Base-by-base conservation (phyloP, 2,888 invertebrate species). In the Heliconius sara region DNA sequence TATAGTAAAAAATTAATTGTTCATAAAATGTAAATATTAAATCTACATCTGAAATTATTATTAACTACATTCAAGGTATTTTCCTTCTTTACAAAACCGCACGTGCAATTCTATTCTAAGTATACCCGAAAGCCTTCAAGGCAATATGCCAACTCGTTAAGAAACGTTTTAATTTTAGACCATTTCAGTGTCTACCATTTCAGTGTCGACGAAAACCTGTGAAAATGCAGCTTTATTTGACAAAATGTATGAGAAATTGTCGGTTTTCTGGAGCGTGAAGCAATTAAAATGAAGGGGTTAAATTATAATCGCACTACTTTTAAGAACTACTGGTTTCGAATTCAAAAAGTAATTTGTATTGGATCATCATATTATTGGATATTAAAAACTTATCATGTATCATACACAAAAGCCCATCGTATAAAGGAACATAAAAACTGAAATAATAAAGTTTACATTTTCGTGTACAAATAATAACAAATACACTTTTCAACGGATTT, bases 71-170 rank as follows among this genome's bases (percentile, higher is more conserved):
- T 34, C 5, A 39, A 68, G 1, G 34, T 68, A 34, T 4, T 43
- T 22, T 3, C 19, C 19, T 52, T 52, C 25, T 25, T 70, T 25
- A 70, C 39, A 70, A 47, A 47, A 25, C 70, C n/a, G 43, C 52
- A 27, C 65, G 65, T 57, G 57, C 39, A 16, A 39, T 39, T 73
- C 60, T n/a, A 73, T 27, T 66, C 39, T 25, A 52, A 66, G 34
- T 67, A 27, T 73, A 57, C 72, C 67, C 67, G 65, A 71, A 71
- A 57, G 39, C 34, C 66, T 43, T 39, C 43, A 70, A 70, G 78
- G 81, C 81, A 81, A 65, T 68, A 52, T 77, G 76, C 81, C 81
- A 70, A 63, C 68, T 79, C 76, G 70, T 76, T 79, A 81, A 78
- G 66, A 27, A 73, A 72, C 67, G 57, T 73, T 78, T 73, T 78